Conservation (phyloP, 2,113 vertebrate genomes). For the Python bivittatus region DNA sequence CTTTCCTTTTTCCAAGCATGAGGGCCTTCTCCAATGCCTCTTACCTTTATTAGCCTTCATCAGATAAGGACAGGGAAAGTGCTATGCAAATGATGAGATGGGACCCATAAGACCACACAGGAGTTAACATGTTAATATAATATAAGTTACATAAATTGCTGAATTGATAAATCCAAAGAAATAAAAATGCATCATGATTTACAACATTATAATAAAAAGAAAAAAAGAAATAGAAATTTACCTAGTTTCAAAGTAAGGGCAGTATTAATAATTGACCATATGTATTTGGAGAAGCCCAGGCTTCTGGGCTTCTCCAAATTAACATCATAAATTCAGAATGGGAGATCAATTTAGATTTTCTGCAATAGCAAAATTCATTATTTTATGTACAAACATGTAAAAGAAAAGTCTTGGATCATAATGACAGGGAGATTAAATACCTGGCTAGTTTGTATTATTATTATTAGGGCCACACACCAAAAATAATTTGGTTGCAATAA, state of each 20-base stretch:
- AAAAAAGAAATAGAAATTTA: background rate
- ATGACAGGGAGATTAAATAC: background rate
- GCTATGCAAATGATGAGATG: background rate
- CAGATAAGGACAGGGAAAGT: background rate
- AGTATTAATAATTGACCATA: background rate
- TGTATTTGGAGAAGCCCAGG: background rate
- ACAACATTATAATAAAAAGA: background rate
- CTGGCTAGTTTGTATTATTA: no score
- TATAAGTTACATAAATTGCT: background rate
- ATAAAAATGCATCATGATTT: background rate
- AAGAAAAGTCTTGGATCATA: background rate
- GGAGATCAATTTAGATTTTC: background rate
- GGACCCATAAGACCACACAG: background rate
- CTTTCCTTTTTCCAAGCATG: background rate
- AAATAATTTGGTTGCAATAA: background rate
- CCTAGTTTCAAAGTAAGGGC: background rate
- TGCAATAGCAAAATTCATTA: background rate
- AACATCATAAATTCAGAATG: background rate
- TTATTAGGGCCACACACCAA: background rate
- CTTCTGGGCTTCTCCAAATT: no score
- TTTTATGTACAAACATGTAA: background rate
- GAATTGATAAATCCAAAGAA: background rate
- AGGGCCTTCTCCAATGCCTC: background rate
- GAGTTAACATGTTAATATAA: background rate
- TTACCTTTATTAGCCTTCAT: background rate